Evolutionary conservation across 2,797 vertebrate species (phyloP).

Genomic region (Vipera ursinii): DNA sequence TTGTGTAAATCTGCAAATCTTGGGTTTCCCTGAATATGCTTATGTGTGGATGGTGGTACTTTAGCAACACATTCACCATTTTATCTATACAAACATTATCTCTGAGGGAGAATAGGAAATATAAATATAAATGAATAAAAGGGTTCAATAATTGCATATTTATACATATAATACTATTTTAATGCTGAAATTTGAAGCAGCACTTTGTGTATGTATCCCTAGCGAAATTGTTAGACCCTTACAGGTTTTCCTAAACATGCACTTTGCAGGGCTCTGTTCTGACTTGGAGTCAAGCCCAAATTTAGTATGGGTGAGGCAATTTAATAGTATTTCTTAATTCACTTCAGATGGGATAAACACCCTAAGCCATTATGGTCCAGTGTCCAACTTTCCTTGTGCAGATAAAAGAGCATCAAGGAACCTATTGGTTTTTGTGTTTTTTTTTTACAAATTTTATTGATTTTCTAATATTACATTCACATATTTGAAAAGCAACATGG

Average conservation of each 20-base stretch:
- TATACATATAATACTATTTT: not conserved
- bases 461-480: no score
- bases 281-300: not conserved
- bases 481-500: no score
- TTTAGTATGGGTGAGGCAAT: not conserved
- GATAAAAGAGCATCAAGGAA: not conserved
- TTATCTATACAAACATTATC: not conserved
- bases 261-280: not conserved
- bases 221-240: not conserved
- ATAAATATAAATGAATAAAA: not conserved
- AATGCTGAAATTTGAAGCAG: not conserved
- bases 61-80: not conserved
- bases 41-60: not conserved
- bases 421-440: no score
- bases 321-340: not conserved
- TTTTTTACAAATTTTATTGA: no score
- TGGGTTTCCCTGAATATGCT: not conserved
- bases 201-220: not conserved
- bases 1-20: not conserved
- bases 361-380: not conserved
- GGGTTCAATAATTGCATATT: not conserved
- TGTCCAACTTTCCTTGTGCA: not conserved
- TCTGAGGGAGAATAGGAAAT: not conserved
- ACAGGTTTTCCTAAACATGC: not conserved
- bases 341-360: not conserved